A percentile compares a stretch with the other conserved stretches of the same genome.
These are phyloP conservation scores for Xestia rhomboidea DNA, from an alignment of 2,888 invertebrate genomes.

Conservation along the genomic window DNA sequence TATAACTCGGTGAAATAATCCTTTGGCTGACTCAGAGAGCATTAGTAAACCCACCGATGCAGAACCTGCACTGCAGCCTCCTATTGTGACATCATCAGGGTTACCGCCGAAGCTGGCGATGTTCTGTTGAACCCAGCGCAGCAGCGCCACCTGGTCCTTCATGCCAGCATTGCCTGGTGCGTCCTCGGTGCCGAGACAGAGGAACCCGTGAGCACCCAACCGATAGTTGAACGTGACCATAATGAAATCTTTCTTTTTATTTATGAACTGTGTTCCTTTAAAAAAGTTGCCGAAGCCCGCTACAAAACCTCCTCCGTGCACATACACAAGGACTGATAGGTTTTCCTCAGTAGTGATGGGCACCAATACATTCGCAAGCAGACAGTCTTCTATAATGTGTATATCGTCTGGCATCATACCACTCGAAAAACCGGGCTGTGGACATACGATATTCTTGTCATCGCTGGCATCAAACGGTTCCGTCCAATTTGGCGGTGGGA, in stretches of 20 bases:
- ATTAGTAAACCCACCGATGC: constrained; percentile 69
- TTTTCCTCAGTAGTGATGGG: constrained; percentile 73
- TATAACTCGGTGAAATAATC: constrained; percentile 74
- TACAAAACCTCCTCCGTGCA: constrained; percentile 73
- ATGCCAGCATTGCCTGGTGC: constrained; percentile 76
- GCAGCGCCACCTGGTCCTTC: constrained; percentile 74
- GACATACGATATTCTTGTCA: constrained; percentile 70
- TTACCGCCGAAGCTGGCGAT: constrained; percentile 76
- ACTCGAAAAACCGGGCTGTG: constrained; percentile 54
- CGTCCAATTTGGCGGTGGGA: constrained; percentile 63
- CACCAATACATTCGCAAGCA: constrained; percentile 78
- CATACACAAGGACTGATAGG: constrained; percentile 68
- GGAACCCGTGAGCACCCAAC: constrained; percentile 69
- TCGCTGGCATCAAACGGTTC: constrained; percentile 69
- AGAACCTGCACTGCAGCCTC: constrained; percentile 72
- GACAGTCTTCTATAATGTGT: constrained; percentile 76
- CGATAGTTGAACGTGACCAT: constrained; percentile 72
- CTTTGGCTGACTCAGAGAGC: constrained; percentile 69
- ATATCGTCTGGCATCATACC: not conserved
- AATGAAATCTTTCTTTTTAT: constrained; percentile 63
- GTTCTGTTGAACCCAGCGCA: constrained; percentile 75
- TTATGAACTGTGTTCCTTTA: not conserved
- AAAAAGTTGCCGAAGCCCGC: constrained; percentile 59
- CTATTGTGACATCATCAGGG: constrained; percentile 74
- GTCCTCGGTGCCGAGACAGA: constrained; percentile 71